Conservation (phyloP, 2,113 vertebrate species). For the Tetraodon nigroviridis region DNA sequence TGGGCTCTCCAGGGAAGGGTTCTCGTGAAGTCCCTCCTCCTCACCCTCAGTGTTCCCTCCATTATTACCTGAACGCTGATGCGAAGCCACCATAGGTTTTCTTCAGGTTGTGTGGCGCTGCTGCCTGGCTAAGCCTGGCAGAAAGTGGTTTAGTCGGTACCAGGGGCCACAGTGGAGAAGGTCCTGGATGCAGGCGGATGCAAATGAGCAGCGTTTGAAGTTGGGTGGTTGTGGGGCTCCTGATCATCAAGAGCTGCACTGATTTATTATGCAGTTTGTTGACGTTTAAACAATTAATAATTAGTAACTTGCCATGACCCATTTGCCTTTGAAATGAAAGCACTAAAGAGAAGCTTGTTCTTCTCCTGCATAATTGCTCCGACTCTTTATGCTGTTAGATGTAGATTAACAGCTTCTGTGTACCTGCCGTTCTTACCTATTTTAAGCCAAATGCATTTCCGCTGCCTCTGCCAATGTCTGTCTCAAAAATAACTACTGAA, state of each 20-base stretch:
- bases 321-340: slow-evolving; percentile 65
- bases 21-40: too few species aligned
- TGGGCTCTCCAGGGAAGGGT: slow-evolving; percentile 6
- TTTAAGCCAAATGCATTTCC: slow-evolving; percentile 37
- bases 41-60: neutral
- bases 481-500: slow-evolving; percentile 46
- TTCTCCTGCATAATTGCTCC: slow-evolving; percentile 63
- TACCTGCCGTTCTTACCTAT: slow-evolving; percentile 40
- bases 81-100: slow-evolving; percentile 8
- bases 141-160: slow-evolving; percentile 14
- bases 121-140: slow-evolving; percentile 6
- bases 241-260: slow-evolving; percentile 60
- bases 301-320: slow-evolving; percentile 64
- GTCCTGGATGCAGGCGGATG: slow-evolving; percentile 45
- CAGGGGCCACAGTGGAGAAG: slow-evolving; percentile 21
- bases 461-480: slow-evolving; percentile 34
- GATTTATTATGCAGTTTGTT: slow-evolving; percentile 68
- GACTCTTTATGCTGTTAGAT: slow-evolving; percentile 64
- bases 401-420: slow-evolving; percentile 60
- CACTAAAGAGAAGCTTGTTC: slow-evolving; percentile 65
- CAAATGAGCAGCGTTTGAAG: slow-evolving; percentile 61
- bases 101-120: slow-evolving; percentile 32
- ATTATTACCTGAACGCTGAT: slow-evolving; percentile 3
- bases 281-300: slow-evolving; percentile 71
- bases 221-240: slow-evolving; percentile 41